Evolutionary conservation across 1,140 invertebrate species (phyloP).

Genomic region (Megathymus violae): DNA sequence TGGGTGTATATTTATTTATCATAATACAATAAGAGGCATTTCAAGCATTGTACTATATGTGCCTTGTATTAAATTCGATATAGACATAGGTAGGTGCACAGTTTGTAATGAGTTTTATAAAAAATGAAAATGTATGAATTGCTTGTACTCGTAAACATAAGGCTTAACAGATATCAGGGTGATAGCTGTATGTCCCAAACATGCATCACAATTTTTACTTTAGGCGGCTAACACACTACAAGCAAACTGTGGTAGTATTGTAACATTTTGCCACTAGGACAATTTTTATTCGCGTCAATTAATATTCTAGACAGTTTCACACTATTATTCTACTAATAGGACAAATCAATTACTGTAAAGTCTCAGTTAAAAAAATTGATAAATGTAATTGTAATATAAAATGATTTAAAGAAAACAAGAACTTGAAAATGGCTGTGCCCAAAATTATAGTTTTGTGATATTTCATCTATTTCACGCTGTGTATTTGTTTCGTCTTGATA

Average conservation of each 20-base stretch:
- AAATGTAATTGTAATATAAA: too few relatives aligned
- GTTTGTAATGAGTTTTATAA: slow-evolving; percentile 16
- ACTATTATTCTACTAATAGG: too few relatives aligned
- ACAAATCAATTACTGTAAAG: too few relatives aligned
- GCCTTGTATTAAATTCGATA: slow-evolving; percentile 33
- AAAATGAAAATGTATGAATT: too few relatives aligned
- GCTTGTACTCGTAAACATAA: not conserved
- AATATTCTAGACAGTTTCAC: too few relatives aligned
- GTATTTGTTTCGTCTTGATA: not conserved
- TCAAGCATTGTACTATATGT: slow-evolving; percentile 9
- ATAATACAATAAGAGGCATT: slow-evolving; percentile 20
- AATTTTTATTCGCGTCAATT: too few relatives aligned
- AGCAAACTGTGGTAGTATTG: not conserved
- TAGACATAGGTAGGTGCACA: slow-evolving; percentile 30
- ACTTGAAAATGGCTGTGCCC: too few relatives aligned
- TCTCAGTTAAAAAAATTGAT: too few relatives aligned
- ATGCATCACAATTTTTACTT: not conserved
- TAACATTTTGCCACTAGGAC: too few relatives aligned
- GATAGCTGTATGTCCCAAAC: not conserved
- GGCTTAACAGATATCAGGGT: not conserved
- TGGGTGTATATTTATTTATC: slow-evolving; percentile 25
- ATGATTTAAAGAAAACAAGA: too few relatives aligned
- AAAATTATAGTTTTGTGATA: too few relatives aligned
- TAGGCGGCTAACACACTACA: not conserved
- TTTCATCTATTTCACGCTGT: too few relatives aligned